Base-by-base conservation (phyloP, 2,113 vertebrate species). In the Thalassoma bifasciatum region DNA sequence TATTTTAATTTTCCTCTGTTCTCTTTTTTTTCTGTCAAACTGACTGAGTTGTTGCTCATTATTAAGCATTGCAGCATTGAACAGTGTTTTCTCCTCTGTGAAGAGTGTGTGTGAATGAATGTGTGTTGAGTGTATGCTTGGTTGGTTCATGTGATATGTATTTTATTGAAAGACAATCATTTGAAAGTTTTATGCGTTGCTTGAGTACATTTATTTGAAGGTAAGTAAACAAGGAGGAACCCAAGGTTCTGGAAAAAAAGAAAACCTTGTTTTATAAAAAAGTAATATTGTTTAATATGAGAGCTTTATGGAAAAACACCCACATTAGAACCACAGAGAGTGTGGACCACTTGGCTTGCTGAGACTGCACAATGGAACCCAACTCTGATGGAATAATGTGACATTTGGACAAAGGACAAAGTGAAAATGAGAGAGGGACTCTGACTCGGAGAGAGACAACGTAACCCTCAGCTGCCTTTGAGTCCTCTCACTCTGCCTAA, bases 101-200 rank as follows among this genome's bases (percentile, higher is more conserved):
- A 91, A 89, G 84, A 85, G 83, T 22, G 66, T 60, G 50, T 66
- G 60, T 64, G 86, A 76, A 70, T 82, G 85, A 72, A 11, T 77
- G 83, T 84, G 83, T 65, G 78, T 72, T 16, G 84, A 26, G 47
- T 21, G 76, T 87, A 62, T 75, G 87, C 52, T 60, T 74, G 77
- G 58, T 86, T 46, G 42, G 80, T 88, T 61, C 49, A 56, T 81
- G 85, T 90, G 72, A 73, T 68, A 26, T 84, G 68, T 90, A 84
- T 83, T 91, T 86, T 72, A 83, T 49, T 74, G 82, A 87, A 92
- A 93, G 90, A 93, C 93, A 94, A 93, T 94, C 92, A 93, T 93
- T 92, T 77, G 56, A 80, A 52, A 30, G 63, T 79, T 81, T 57
- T 84, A 73, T 84, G 75, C 81, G 47, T 89, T 77, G 88, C 83